Evolutionary conservation across 2,113 vertebrate species (phyloP), one percentile per base, ranked within the genome.

Genomic region (Sinocyclocheilus rhinocerous): DNA sequence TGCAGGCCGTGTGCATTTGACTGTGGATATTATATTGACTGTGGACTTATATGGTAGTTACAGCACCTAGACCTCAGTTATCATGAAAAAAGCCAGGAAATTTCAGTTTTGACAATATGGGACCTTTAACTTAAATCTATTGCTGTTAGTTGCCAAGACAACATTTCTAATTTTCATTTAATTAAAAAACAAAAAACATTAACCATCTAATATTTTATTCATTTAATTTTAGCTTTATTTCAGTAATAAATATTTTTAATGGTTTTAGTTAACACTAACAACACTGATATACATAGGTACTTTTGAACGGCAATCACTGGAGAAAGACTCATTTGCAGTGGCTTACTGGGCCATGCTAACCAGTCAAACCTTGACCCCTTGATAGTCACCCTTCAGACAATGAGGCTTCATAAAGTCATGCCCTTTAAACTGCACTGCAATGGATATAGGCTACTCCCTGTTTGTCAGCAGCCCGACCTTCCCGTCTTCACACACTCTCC

Each of bases 401-500:
- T 33, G 24, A 67, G 16, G 63, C 42, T 67, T 81, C 24, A 65
- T 5, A 45, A 7, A 45, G 24, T 48, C 61, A 50, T 81, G 39
- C 61, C 61, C 39, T 81, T 81, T 67, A 81, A 24, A 65, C 57
- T 10, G 16, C 11, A 81, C 33, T 18, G 20, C 12, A 81, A 81
- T 42, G 59, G 20, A 81, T n/a, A 81, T 45, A 29, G 2, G 29
- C 29, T 29, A 24, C 80, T 67, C 79, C 61, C 61, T 18, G 61
- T 50, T 16, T 81, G 36, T 81, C 79, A 48, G n/a, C 9, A 5
- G 55, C 59, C 39, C 50, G 79, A 65, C 79, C 59, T 81, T 81
- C 61, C 24, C 3, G 12, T 80, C 77, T 80, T 80, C 57, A 63
- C 0, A 6, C 20, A 79, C 20, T 79, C 36, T 16, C 36, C 36